Evolutionary conservation across 35 echinoderm and acorn worm species (phyloP).

Genomic region (Apostichopus californicus): DNA sequence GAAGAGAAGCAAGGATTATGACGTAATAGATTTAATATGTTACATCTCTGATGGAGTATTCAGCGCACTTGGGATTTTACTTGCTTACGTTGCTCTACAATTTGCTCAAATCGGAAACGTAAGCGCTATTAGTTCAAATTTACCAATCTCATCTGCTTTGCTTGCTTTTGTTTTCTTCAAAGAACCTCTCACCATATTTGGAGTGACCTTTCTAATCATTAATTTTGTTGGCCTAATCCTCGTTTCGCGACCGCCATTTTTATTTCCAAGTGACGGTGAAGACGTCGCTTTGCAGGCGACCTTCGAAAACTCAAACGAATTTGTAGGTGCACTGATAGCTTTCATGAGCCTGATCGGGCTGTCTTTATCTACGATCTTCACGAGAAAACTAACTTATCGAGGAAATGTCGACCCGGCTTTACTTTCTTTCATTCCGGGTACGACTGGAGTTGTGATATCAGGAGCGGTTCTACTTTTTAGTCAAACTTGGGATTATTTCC

Average conservation of each 20-base stretch:
- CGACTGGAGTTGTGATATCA: neutral
- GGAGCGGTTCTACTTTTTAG: neutral
- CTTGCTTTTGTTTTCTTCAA: neutral
- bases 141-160: slow-evolving; percentile 12
- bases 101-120: slow-evolving; percentile 32
- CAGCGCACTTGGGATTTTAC: neutral
- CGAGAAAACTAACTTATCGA: slow-evolving; percentile 31
- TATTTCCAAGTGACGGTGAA: neutral
- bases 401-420: neutral
- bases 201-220: neutral
- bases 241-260: slow-evolving; percentile 2
- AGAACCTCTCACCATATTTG: slow-evolving; percentile 9
- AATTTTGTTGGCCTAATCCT: slow-evolving; percentile 1
- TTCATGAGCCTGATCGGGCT: neutral
- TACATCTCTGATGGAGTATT: neutral
- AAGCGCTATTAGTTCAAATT: slow-evolving; percentile 7
- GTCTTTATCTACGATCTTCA: slow-evolving; percentile 12
- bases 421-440: neutral
- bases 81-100: slow-evolving; percentile 18
- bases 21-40: neutral
- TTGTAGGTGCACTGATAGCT: slow-evolving; percentile 17
- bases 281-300: neutral
- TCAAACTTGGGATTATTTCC: neutral
- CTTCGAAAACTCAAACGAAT: neutral
- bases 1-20: neutral